Base-by-base conservation (phyloP, 2,888 invertebrate genomes). In the Aspidiotus rigidus region DNA sequence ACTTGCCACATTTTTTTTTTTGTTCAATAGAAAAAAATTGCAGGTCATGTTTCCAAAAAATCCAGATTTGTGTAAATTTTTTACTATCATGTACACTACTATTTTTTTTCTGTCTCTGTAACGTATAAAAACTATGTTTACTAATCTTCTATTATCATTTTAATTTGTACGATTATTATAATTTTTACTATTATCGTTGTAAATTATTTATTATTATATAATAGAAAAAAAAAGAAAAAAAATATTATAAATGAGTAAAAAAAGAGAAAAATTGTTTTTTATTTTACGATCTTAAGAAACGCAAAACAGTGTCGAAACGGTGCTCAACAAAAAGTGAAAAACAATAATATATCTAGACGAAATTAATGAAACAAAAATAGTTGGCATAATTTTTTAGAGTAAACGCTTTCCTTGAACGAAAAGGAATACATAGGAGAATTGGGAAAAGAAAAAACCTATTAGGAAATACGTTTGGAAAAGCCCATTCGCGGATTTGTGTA, bases 151-250 rank as follows among this genome's bases (percentile, higher is more conserved):
- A 56, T 59, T 59, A 59, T 55, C 49, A 63, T 63, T 63, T 63
- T 63, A 63, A 63, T 63, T 63, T 63, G 63, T 63, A 63, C 63
- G 49, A 53, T 53, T 44, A 63, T 53, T 40, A 62, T 62, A 41
- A 42, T 62, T 62, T 63, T 63, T 63, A 49, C 17, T 16, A 49
- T 63, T 63, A 63, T 63, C 63, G 63, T 63, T 63, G 63, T 63
- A 63, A 49, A 63, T 28, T 63, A 63, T 63, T 63, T 63, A 63
- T 63, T 44, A 63, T 62, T 60, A 60, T 60, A 60, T 60, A 60
- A 28, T 28, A 28, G 28, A 5, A 28, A 28, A 28, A 28, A 28
- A 28, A 28, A 28, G 5, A 11, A 60, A 42, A 42, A 54, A 64
- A 15, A 53, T 54, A 63, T 64, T 41, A 62, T 62, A 62, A 7